Base-by-base conservation (phyloP, 1,140 invertebrate genomes). In the Scaptodrosophila lebanonensis region DNA sequence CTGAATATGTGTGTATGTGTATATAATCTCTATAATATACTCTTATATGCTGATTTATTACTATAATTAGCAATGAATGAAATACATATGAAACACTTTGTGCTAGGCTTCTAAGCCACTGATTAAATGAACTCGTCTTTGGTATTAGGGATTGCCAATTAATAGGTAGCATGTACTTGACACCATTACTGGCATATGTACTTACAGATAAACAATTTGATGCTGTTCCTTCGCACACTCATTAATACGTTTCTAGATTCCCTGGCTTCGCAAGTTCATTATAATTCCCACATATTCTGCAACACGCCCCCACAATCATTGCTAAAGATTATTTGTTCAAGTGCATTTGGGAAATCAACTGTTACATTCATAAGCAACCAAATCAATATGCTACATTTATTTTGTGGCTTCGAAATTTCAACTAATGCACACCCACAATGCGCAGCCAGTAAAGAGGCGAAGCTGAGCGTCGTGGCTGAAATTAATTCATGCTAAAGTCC, bases 1-100 rank as follows among this genome's bases (percentile, higher is more conserved):
- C 69, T 17, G 47, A 59, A 49, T 70, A 70, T 82, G 70, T 82
- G 66, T 82, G 75, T 82, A 82, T 75, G 75, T 82, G 75, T 82
- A 82, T 58, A 75, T 60, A 70, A 66, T 43, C 35, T 42, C 33
- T 45, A 48, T 56, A 66, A 54, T 43, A 15, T 38, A 38, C 17
- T 13, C 13, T 2, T 15, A 38, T 38, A 15, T 38, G 12, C 32
- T 33, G 35, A 58, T 56, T 39, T 53, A 12, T 49, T 42, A 12
- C 40, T 48, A 42, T 11, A 54, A 65, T 52, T 61, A 62, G 58
- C 49, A 64, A 71, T 47, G 42, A 47, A 50, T 29, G 57, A 43
- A 50, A 25, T 38, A 49, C 44, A 45, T 33, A 13, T 49, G 12
- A 13, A 33, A 36, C 3, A 25, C 8, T 33, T 35, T 43, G 27